A percentile compares a stretch with the other conserved stretches of the same genome.
Evolutionary conservation across 53 echinoderm and acorn worm species (phyloP).

Genomic region (Temnopleurus reevesii): DNA sequence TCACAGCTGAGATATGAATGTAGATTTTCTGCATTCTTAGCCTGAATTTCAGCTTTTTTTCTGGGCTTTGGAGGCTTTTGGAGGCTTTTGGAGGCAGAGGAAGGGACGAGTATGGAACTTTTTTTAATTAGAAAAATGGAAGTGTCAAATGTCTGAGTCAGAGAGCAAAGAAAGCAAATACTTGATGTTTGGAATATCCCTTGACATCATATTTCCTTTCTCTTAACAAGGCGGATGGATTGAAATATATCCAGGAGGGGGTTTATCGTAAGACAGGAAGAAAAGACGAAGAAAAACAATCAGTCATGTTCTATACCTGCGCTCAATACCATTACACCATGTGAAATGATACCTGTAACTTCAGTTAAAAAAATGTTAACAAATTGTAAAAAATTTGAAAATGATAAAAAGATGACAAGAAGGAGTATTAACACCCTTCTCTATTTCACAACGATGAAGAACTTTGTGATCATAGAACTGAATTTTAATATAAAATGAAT

Average conservation of each 20-base stretch:
- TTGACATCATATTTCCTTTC: constrained; percentile 1
- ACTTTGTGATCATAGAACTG: too few relatives aligned
- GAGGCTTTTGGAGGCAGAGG: neutral
- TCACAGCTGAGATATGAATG: neutral
- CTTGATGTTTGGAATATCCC: constrained; percentile 16
- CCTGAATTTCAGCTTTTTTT: neutral
- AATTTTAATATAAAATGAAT: too few relatives aligned
- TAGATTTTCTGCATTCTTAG: constrained; percentile 14
- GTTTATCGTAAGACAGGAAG: neutral
- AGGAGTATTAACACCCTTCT: neutral
- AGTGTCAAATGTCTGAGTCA: constrained; percentile 9
- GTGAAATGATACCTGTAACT: neutral
- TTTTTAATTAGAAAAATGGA: constrained; percentile 47
- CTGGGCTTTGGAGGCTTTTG: neutral
- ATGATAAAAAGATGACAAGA: neutral
- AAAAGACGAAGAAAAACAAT: neutral
- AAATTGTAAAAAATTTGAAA: neutral
- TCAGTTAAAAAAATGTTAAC: neutral
- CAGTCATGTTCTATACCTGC: neutral
- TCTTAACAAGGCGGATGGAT: neutral
- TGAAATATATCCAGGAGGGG: neutral
- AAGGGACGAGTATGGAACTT: neutral
- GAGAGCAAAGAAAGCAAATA: constrained; percentile 22
- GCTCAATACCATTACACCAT: neutral
- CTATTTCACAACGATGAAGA: too few relatives aligned